Percentiles rank a stretch among this genome's conserved stretches.
These are phyloP conservation scores for Mesocentrotus franciscanus DNA, from an alignment of 53 echinoderm and acorn worm genomes.

Conservation along the genomic window DNA sequence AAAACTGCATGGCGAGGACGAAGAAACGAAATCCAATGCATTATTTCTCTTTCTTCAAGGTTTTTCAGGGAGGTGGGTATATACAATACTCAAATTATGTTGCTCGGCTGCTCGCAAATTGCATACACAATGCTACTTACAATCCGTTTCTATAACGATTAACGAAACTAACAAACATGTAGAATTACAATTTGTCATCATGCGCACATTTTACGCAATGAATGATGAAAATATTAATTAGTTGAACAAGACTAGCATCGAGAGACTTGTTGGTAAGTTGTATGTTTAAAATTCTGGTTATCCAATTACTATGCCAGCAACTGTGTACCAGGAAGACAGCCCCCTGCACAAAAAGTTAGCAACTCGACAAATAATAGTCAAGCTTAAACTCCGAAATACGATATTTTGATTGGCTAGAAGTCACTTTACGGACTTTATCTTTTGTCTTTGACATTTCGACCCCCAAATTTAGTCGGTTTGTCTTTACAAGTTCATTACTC, in stretches of 20 bases:
- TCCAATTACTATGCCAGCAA: too few relatives aligned
- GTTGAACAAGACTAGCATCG: too few relatives aligned
- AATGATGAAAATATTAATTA: too few relatives aligned
- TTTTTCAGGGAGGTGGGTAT: not conserved
- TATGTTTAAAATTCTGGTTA: too few relatives aligned
- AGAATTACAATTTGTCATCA: too few relatives aligned
- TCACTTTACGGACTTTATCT: not conserved
- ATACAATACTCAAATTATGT: not conserved
- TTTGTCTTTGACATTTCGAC: not conserved
- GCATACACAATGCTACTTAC: too few relatives aligned
- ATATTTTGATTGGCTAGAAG: not conserved
- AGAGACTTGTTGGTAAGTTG: too few relatives aligned
- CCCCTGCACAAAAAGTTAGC: not conserved
- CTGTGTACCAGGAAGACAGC: not conserved
- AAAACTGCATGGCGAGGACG: not conserved
- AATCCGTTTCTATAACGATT: too few relatives aligned
- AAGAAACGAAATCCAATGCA: not conserved
- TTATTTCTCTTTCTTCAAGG: not conserved
- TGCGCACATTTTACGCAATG: too few relatives aligned
- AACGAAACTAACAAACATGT: too few relatives aligned
- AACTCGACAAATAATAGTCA: not conserved
- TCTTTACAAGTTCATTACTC: too few relatives aligned
- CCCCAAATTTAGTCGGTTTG: not conserved
- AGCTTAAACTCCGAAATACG: not conserved
- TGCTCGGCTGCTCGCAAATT: too few relatives aligned